Evolutionary conservation across 1,140 invertebrate species (phyloP).

Genomic region (Hylaeus volcanicus): DNA sequence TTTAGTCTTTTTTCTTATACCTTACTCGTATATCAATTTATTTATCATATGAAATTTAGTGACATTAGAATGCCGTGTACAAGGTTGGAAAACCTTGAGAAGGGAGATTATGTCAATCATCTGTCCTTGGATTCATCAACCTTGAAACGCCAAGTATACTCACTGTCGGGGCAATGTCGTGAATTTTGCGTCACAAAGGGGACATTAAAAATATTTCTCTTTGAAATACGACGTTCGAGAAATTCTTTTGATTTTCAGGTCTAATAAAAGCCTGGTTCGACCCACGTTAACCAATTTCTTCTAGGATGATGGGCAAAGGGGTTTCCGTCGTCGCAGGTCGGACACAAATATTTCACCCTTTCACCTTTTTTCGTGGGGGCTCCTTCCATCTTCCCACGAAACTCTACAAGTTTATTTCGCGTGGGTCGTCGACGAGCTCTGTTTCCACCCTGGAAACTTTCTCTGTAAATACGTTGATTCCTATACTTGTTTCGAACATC

Average conservation of each 20-base stretch:
- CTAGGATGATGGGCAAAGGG: conserved; percentile 36
- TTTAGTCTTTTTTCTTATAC: too few species aligned
- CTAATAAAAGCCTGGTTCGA: conserved; percentile 18
- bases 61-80: too few species aligned
- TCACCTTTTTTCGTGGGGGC: background rate
- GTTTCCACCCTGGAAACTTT: too few species aligned
- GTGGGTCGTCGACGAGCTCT: background rate
- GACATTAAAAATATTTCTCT: conserved; percentile 41
- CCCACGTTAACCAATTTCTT: conserved; percentile 23
- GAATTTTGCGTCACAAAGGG: conserved; percentile 14
- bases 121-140: too few species aligned
- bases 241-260: conserved; percentile 41
- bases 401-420: conserved; percentile 12
- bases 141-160: too few species aligned
- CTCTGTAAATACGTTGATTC: too few species aligned
- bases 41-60: too few species aligned
- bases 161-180: background rate
- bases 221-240: conserved; percentile 3
- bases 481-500: too few species aligned
- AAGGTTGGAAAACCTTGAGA: too few species aligned
- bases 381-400: conserved; percentile 18
- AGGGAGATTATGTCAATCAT: too few species aligned
- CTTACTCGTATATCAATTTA: too few species aligned
- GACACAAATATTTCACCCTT: conserved; percentile 35
- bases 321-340: conserved; percentile 1